Evolutionary conservation across 1,140 invertebrate genomes (phyloP).

Genomic region (Ceratitis capitata): DNA sequence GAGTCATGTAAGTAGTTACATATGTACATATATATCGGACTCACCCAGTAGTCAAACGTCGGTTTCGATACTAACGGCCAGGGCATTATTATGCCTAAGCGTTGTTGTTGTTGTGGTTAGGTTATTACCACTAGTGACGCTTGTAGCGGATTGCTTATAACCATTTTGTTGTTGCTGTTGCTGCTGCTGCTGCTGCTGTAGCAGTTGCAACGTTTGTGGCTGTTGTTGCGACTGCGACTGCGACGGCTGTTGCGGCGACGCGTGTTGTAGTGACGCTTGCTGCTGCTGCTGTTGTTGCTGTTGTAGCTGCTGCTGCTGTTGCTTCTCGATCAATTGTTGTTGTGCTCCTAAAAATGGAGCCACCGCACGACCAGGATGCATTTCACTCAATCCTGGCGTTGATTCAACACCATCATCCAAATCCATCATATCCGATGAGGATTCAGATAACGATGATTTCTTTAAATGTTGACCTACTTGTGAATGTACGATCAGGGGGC

Average conservation of each 20-base stretch:
- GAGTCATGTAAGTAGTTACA: background rate
- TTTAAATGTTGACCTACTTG: conserved; percentile 86
- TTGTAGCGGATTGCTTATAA: conserved; percentile 68
- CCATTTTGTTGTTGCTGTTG: conserved; percentile 53
- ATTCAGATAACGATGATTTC: conserved; percentile 90
- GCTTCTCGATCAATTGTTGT: conserved; percentile 40
- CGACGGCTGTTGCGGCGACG: conserved; percentile 47
- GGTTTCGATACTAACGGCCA: conserved; percentile 90
- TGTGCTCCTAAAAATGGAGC: conserved; percentile 65
- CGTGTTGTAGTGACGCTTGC: conserved; percentile 46
- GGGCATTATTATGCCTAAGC: conserved; percentile 80
- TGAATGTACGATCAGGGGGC: conserved; percentile 47
- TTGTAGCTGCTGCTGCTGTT: conserved; percentile 44
- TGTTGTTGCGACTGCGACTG: conserved; percentile 46
- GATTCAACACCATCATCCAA: conserved; percentile 88
- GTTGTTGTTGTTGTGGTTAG: conserved; percentile 68
- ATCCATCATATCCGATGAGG: conserved; percentile 95
- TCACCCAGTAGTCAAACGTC: conserved; percentile 96
- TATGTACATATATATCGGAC: conserved; percentile 51
- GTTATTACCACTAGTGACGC: conserved; percentile 75
- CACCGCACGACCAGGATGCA: conserved; percentile 59
- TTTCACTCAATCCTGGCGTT: conserved; percentile 71
- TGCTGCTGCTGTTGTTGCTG: conserved; percentile 48
- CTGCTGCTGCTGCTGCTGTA: conserved; percentile 39
- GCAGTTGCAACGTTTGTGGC: conserved; percentile 23